A percentile compares a stretch with the other conserved stretches of the same genome.
These are phyloP conservation scores for Clarias batrachus DNA, from an alignment of 2,113 vertebrate species.

Conservation along the genomic window DNA sequence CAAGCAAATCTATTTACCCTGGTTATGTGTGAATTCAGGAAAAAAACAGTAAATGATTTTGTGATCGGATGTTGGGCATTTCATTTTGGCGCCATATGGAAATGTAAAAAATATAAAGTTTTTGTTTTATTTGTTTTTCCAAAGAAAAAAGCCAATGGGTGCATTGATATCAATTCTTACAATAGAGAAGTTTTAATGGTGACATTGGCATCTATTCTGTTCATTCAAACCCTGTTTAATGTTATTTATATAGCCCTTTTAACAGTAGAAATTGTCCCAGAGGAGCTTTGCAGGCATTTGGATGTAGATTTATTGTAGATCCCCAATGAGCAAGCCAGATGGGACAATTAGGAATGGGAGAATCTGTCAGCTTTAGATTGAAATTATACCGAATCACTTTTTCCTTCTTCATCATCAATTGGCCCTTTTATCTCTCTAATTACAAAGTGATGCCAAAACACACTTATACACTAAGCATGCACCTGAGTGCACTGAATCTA, in stretches of 20 bases:
- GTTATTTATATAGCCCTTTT: neutral
- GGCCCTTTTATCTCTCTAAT: neutral
- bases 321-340: neutral
- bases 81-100: neutral
- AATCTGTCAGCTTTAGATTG: neutral
- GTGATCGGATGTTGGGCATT: neutral
- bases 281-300: neutral
- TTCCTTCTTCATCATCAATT: neutral
- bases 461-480: neutral
- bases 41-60: neutral
- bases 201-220: neutral
- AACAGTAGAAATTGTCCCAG: neutral
- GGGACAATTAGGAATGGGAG: no score
- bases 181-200: neutral
- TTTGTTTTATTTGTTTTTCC: neutral
- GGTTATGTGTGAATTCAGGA: slow-evolving; percentile 6
- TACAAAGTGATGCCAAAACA: neutral
- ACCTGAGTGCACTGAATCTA: neutral
- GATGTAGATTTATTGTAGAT: neutral
- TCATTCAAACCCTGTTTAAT: neutral
- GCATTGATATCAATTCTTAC: neutral
- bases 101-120: no score
- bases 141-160: neutral
- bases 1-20: neutral
- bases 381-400: neutral